Percentiles rank a stretch among this genome's conserved stretches.
Evolutionary conservation across 2,797 vertebrate species (phyloP).

Genomic region (Crocodylus rhombifer): DNA sequence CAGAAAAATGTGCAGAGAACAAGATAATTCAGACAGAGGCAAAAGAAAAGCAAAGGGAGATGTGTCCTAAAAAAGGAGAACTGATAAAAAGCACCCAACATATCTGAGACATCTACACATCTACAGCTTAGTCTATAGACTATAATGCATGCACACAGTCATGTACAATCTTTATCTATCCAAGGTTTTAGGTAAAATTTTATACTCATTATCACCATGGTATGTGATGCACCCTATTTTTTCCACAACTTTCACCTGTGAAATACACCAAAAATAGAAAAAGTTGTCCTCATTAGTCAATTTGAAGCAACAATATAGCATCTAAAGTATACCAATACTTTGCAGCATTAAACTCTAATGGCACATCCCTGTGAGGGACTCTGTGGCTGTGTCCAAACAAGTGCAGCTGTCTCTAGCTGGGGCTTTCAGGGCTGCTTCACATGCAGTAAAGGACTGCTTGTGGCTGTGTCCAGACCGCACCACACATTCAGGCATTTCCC

Average conservation of each 20-base stretch:
- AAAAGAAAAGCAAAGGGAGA: slow-evolving; percentile 11
- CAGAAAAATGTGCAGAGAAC: not conserved
- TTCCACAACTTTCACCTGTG: not conserved
- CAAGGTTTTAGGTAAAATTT: not conserved
- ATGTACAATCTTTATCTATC: not conserved
- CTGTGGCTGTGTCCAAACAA: too few relatives aligned
- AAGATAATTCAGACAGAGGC: not conserved
- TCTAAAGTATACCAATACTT: not conserved
- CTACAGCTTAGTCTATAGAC: not conserved
- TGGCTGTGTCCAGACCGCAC: too few relatives aligned
- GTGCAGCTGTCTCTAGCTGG: too few relatives aligned
- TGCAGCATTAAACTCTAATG: not conserved
- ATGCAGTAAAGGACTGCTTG: too few relatives aligned
- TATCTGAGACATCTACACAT: not conserved
- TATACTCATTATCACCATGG: not conserved
- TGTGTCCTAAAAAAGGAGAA: not conserved
- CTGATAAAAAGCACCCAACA: not conserved
- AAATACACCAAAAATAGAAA: not conserved
- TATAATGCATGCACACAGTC: accelerated
- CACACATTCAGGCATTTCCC: too few relatives aligned
- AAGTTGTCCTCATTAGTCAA: not conserved
- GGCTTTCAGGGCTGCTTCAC: too few relatives aligned
- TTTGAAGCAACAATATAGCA: not conserved
- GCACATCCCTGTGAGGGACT: not conserved
- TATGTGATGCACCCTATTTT: not conserved